phyloP scores from a whole-genome alignment of 2,888 invertebrate species.

The Clepsis dumicolana region DNA sequence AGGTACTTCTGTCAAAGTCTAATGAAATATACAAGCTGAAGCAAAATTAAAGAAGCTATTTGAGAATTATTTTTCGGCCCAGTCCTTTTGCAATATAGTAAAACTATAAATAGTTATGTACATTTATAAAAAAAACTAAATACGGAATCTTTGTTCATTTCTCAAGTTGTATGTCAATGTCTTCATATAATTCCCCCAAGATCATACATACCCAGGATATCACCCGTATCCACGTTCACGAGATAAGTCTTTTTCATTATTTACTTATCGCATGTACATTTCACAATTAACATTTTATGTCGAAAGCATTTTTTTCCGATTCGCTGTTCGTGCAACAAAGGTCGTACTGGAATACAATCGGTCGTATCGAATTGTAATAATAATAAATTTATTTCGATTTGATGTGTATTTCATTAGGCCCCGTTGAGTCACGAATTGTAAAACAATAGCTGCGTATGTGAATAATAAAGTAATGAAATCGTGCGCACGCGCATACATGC shows the following conservation, averaged over 20 bases:
- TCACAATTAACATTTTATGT: background rate
- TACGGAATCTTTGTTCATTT: too few relatives aligned
- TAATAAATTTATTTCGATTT: slow-evolving; percentile 60
- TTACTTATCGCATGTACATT: background rate
- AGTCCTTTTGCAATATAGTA: too few relatives aligned
- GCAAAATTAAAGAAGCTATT: too few relatives aligned
- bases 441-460: slow-evolving; percentile 73
- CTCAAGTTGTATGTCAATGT: background rate
- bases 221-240: background rate
- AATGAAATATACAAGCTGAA: too few relatives aligned
- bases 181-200: background rate
- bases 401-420: slow-evolving; percentile 64
- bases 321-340: background rate
- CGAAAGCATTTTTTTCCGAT: slow-evolving; percentile 1
- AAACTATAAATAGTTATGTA: too few relatives aligned
- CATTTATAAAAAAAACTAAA: too few relatives aligned
- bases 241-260: background rate
- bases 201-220: background rate
- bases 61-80: too few relatives aligned
- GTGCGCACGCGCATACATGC: slow-evolving; percentile 69
- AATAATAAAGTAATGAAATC: slow-evolving; percentile 60
- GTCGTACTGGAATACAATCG: slow-evolving; percentile 2
- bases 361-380: slow-evolving; percentile 16
- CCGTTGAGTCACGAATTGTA: slow-evolving; percentile 70
- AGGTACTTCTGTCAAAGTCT: too few relatives aligned